Base-by-base conservation (phyloP, 2,113 vertebrate genomes). In the Poicephalus gulielmi region DNA sequence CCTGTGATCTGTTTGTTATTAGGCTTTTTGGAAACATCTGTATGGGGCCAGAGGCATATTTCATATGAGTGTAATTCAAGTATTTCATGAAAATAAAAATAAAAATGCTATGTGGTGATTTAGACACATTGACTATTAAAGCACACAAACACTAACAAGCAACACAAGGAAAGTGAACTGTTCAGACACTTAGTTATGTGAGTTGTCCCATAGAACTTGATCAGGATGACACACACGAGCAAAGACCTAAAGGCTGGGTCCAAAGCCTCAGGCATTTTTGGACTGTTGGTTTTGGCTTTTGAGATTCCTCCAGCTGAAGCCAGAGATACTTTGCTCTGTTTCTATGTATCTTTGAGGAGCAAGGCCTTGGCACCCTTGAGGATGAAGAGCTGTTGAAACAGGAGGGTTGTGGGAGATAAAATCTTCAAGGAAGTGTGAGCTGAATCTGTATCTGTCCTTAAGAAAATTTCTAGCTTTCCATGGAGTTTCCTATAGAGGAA, bases 1-100 rank as follows among this genome's bases (percentile, higher is more conserved):
- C 93, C 95, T 97, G 90, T 95, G 90, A 97, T 98, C 98, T 98
- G 98, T 98, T 98, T 98, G 94, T 86, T 97, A 98, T 98, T 98
- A 98, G 95, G 76, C 77, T 91, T 97, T 94, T 97, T 97, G 93
- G 95, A 97, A 95, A 96, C 89, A 95, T 96, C 92, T 93, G 77
- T 59, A 86, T 85, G 77, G 69, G 96, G 90, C 94, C 97, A 90
- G 94, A 97, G 96, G 96, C 96, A 95, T 96, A 96, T 96, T 97
- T 97, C 95, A 91, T 96, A 96, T 91, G 86, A 97, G 86, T 95
- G 95, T 97, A 97, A 98, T 97, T 98, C 97, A 97, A 98, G 82
- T 95, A 95, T 95, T 97, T 97, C 95, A 95, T 96, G 77, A 90
- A 96, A 87, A 88, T 78, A 62, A 57, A 59, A 92, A 86, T 91